These are phyloP conservation scores for Anastatus disparis DNA, from an alignment of 1,140 invertebrate genomes.

Conservation along the genomic window DNA sequence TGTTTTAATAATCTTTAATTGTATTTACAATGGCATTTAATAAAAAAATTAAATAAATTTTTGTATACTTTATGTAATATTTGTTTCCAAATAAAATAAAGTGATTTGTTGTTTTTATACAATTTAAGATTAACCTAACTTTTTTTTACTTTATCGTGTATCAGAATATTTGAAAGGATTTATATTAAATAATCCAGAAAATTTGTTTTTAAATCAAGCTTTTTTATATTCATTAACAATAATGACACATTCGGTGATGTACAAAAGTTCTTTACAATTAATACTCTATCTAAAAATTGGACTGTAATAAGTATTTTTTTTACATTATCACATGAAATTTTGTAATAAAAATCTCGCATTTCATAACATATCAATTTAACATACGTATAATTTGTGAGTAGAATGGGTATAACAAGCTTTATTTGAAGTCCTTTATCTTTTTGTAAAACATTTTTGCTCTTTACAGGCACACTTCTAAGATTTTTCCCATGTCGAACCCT, in stretches of 20 bases:
- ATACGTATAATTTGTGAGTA: conserved; percentile 47
- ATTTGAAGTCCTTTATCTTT: conserved; percentile 10
- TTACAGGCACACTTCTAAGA: conserved; percentile 28
- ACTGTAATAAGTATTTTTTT: conserved; percentile 54
- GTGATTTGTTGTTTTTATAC: too few relatives aligned
- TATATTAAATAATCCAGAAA: too few relatives aligned
- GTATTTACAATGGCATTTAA: too few relatives aligned
- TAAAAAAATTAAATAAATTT: too few relatives aligned
- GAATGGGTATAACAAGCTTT: conserved; percentile 31
- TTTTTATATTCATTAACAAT: conserved; percentile 36
- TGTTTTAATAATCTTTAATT: too few relatives aligned
- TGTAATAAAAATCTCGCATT: conserved; percentile 54
- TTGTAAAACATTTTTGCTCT: conserved; percentile 26
- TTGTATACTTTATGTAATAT: too few relatives aligned
- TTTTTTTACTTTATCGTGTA: too few relatives aligned
- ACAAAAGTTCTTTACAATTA: conserved; percentile 48
- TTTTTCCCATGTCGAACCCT: conserved; percentile 7
- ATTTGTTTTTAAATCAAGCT: conserved; percentile 8
- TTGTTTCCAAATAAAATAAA: too few relatives aligned
- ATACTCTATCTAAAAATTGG: conserved; percentile 49
- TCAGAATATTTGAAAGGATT: too few relatives aligned
- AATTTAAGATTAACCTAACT: too few relatives aligned
- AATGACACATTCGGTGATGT: conserved; percentile 42
- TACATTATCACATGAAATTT: conserved; percentile 58
- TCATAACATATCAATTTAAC: conserved; percentile 45